These are phyloP conservation scores for Oncorhynchus tshawytscha DNA, from an alignment of 2,113 vertebrate genomes.

Conservation along the genomic window DNA sequence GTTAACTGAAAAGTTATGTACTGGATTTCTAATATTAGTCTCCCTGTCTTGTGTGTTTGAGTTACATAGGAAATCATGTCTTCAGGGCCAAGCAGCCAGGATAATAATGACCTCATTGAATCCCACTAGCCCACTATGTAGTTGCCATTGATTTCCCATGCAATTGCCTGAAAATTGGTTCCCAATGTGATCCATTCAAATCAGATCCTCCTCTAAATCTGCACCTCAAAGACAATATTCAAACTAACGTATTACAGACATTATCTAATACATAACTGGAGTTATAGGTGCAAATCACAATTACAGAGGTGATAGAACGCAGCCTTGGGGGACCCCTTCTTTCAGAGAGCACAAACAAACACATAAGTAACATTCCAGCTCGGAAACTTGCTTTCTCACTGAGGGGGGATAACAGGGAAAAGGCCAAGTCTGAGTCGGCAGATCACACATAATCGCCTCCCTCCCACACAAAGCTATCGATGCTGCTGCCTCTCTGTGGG, in stretches of 20 bases:
- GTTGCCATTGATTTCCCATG: conserved; percentile 37
- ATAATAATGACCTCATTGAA: conserved; percentile 35
- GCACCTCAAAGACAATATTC: background rate
- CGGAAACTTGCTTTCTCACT: conserved; percentile 51
- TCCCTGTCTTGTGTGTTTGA: conserved; percentile 1
- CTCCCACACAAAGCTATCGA: conserved; percentile 60
- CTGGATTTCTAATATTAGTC: background rate
- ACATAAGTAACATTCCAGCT: conserved; percentile 7
- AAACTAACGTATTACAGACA: too few species aligned
- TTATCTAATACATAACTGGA: too few species aligned
- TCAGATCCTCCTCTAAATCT: background rate
- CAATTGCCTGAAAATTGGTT: conserved; percentile 15
- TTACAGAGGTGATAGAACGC: too few species aligned
- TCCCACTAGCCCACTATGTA: background rate
- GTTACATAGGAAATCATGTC: background rate
- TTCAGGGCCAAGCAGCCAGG: conserved; percentile 20
- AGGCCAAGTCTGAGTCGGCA: conserved; percentile 77
- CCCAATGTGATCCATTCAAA: conserved; percentile 41
- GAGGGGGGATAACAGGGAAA: conserved; percentile 62
- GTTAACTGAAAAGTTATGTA: background rate
- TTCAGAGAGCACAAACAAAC: background rate
- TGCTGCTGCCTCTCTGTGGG: conserved; percentile 49
- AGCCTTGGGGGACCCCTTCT: too few species aligned
- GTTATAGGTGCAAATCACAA: too few species aligned
- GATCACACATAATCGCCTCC: conserved; percentile 77